phyloP scores from a whole-genome alignment of 2,113 vertebrate genomes.

The Hipposideros armiger region DNA sequence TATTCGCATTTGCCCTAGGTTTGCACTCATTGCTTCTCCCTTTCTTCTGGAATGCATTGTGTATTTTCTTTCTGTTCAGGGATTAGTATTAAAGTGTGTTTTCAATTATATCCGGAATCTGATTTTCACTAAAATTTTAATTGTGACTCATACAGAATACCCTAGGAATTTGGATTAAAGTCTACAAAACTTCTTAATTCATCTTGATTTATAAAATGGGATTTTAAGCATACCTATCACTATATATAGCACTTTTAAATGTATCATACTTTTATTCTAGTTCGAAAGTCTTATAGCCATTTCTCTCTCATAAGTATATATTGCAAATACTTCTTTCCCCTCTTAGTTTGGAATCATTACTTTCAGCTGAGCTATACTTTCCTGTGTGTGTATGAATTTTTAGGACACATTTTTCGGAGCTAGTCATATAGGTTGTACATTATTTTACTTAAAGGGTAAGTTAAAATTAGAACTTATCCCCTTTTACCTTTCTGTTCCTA shows the following conservation, averaged over 20 bases:
- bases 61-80: constrained; percentile 65
- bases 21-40: constrained; percentile 52
- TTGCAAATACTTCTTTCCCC: constrained; percentile 5
- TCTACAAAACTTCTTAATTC: not conserved
- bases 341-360: constrained; percentile 17
- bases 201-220: constrained; percentile 40
- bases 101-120: constrained; percentile 66
- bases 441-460: constrained; percentile 62
- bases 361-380: not conserved
- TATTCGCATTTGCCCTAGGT: constrained; percentile 63
- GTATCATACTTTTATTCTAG: constrained; percentile 16
- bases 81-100: constrained; percentile 67
- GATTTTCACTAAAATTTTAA: constrained; percentile 71
- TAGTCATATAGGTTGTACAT: not conserved
- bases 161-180: constrained; percentile 53
- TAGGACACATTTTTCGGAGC: constrained; percentile 39
- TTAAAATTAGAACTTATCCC: constrained; percentile 45
- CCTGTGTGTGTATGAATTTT: constrained; percentile 38
- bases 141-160: constrained; percentile 51
- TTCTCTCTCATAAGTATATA: not conserved
- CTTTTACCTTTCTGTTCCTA: constrained; percentile 77
- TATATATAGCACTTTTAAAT: not conserved
- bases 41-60: constrained; percentile 66
- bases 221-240: constrained; percentile 30
- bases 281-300: not conserved